A percentile compares a stretch with the other conserved stretches of the same genome.
phyloP scores from a whole-genome alignment of 2,888 invertebrate species.

The Mythimna loreyi region DNA sequence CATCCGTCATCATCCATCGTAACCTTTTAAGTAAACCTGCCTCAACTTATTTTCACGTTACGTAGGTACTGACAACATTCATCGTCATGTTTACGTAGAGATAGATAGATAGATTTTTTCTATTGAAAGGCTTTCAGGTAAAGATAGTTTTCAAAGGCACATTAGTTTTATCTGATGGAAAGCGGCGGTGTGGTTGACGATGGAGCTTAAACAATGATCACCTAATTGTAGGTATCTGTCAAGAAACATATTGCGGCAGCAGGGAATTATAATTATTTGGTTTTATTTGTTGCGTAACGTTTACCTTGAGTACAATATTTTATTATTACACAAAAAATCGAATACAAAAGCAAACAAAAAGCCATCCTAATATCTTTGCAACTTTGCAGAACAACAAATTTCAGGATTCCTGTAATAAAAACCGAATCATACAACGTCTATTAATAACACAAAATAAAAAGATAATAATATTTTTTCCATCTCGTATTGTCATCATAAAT shows the following conservation, averaged over 20 bases:
- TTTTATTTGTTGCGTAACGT: no score
- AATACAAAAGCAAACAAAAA: conserved; percentile 8
- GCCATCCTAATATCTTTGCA: conserved; percentile 2
- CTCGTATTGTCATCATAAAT: conserved; percentile 60
- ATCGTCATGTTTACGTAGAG: conserved; percentile 5
- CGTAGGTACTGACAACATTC: conserved; percentile 2
- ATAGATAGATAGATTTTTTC: background rate
- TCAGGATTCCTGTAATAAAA: conserved; percentile 37
- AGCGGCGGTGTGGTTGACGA: no score
- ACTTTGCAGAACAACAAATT: conserved; percentile 21
- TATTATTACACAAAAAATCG: background rate
- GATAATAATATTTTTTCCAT: conserved; percentile 59
- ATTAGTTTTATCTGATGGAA: no score
- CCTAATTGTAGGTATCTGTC: no score
- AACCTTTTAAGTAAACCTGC: conserved; percentile 50
- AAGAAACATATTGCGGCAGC: no score
- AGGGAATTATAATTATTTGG: no score
- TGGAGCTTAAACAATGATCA: no score
- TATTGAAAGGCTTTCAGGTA: no score
- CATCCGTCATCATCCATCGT: conserved; percentile 56
- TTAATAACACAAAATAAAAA: conserved; percentile 55
- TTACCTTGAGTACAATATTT: no score
- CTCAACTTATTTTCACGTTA: conserved; percentile 26
- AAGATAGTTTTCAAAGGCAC: no score
- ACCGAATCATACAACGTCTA: conserved; percentile 41